Evolutionary conservation across 2,888 invertebrate genomes (phyloP).

Genomic region (Eristalis pertinax): DNA sequence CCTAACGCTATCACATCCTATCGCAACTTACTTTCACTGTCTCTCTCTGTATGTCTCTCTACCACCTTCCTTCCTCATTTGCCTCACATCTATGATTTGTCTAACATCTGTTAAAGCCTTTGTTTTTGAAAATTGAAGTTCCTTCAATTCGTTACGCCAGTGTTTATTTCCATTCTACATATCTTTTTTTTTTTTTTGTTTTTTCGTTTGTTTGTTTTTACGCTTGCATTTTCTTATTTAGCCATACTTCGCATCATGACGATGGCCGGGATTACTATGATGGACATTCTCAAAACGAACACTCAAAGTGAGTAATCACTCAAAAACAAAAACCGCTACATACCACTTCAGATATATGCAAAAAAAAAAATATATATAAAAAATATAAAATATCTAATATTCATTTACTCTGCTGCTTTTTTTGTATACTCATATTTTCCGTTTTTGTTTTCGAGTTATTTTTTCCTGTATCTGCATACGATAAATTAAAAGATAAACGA

Average conservation of each 20-base stretch:
- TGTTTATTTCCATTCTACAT: slow-evolving; percentile 70
- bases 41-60: not conserved
- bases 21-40: not conserved
- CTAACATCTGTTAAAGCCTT: slow-evolving; percentile 7
- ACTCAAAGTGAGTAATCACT: slow-evolving; percentile 75
- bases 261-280: slow-evolving; percentile 76
- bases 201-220: slow-evolving; percentile 67
- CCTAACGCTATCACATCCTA: not conserved
- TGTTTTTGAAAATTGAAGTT: slow-evolving; percentile 5
- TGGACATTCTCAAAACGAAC: slow-evolving; percentile 76
- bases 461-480: slow-evolving; percentile 7
- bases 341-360: slow-evolving; percentile 2
- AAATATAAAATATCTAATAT: not conserved
- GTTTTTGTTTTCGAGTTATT: slow-evolving; percentile 31
- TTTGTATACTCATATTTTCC: not conserved
- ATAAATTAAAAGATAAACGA: not conserved
- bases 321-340: not conserved
- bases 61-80: not conserved
- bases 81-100: slow-evolving; percentile 7
- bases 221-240: slow-evolving; percentile 75
- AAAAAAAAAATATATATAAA: slow-evolving; percentile 7
- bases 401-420: slow-evolving; percentile 36
- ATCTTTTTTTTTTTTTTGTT: slow-evolving; percentile 37
- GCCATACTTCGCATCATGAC: slow-evolving; percentile 76
- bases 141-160: slow-evolving; percentile 48